phyloP scores from a whole-genome alignment of 2,113 vertebrate species.

The Elephas maximus region DNA sequence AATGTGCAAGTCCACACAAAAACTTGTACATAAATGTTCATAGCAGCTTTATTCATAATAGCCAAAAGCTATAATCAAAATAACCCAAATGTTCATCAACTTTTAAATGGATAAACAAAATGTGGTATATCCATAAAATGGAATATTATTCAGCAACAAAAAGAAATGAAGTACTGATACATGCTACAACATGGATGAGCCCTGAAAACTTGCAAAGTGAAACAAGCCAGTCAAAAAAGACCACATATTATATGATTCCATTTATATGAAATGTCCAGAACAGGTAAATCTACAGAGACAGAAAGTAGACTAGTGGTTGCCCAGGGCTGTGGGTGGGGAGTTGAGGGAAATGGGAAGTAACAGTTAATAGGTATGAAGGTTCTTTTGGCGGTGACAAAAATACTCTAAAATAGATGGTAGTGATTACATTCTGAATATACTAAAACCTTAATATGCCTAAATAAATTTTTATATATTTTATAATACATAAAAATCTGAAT shows the following conservation, averaged over 20 bases:
- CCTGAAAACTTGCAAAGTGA: too few relatives aligned
- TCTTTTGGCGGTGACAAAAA: background rate
- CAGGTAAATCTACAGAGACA: too few relatives aligned
- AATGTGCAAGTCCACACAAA: background rate
- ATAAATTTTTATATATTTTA: background rate
- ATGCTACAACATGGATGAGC: too few relatives aligned
- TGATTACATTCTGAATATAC: background rate
- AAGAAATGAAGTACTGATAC: background rate
- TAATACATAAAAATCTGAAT: too few relatives aligned
- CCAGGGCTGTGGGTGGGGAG: background rate
- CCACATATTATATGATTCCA: too few relatives aligned
- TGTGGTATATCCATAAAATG: background rate
- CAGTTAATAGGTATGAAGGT: accelerated
- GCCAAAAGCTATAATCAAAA: too few relatives aligned
- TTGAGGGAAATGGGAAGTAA: background rate
- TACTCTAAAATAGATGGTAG: background rate
- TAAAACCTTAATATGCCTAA: background rate
- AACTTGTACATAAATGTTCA: background rate
- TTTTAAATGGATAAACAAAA: background rate
- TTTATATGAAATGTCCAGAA: too few relatives aligned
- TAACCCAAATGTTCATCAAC: background rate
- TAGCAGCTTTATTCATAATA: too few relatives aligned
- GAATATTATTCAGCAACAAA: background rate
- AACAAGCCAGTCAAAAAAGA: too few relatives aligned
- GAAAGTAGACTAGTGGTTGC: background rate